Evolutionary conservation across 1,140 invertebrate genomes (phyloP), one percentile per base, ranked within the genome.

Genomic region (Drosophila albomicans): DNA sequence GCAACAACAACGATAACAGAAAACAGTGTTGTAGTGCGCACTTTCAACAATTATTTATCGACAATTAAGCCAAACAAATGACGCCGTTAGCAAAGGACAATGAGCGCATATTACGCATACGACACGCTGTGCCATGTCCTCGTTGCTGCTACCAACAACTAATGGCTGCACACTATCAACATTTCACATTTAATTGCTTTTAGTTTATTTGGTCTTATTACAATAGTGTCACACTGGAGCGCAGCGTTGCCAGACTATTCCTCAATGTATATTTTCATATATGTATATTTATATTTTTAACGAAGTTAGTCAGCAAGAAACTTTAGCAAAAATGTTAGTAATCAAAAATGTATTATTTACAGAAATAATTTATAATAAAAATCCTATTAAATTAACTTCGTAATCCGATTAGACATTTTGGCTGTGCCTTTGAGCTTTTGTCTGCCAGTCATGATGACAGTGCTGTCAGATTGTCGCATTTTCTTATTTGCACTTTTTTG

Each of bases 21-120:
- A 52, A n/a, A 4, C 13, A 56, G 7, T 25, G 49, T 15, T 64
- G 16, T 56, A 66, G 69, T 59, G 66, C 58, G 72, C 66, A 75
- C 58, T 69, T 75, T 80, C 30, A 64, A 66, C 72, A 80, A 77
- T 85, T 85, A 85, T 84, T 84, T 84, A 84, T 85, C 78, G 81
- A 71, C 81, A 84, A 84, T 84, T 85, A 84, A 85, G 81, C 73
- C 61, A 81, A 85, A 84, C 81, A 85, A 84, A 85, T 85, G 77
- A 77, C 81, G 81, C 74, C 73, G 77, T 85, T 85, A 77, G 68
- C 0, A 49, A 52, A 49, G 65, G 65, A 61, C 62, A 69, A 66
- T 69, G 48, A 67, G 68, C 52, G 81, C 75, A 74, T 67, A 78
- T 84, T 84, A 75, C 81, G 81, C 74, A 81, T 84, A 85, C 78